These are phyloP conservation scores for Limnothrissa miodon DNA, from an alignment of 2,113 vertebrate genomes.

Conservation along the genomic window DNA sequence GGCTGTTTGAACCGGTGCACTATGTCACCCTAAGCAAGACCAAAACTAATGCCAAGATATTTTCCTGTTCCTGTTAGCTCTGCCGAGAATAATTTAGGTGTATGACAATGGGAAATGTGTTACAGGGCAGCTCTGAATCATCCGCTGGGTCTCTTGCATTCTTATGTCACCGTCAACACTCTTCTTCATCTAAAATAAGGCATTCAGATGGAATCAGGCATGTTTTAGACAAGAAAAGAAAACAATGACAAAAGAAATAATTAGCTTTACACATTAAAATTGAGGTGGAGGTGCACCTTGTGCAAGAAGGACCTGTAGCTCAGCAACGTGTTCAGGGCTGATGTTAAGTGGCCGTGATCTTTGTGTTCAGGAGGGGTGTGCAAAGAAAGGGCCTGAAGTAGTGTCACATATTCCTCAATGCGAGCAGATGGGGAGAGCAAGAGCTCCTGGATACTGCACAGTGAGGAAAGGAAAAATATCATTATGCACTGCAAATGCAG, in stretches of 20 bases:
- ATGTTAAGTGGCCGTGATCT: conserved; percentile 68
- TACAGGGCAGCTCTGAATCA: conserved; percentile 79
- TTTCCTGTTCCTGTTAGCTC: background rate
- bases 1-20: background rate
- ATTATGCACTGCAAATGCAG: no score
- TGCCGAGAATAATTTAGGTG: background rate
- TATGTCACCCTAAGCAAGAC: background rate
- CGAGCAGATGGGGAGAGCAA: conserved; percentile 76
- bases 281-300: conserved; percentile 62
- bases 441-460: conserved; percentile 79
- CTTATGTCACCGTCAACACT: conserved; percentile 59
- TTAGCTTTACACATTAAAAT: background rate
- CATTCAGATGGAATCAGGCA: background rate
- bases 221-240: background rate
- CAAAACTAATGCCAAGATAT: background rate
- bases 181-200: conserved; percentile 69
- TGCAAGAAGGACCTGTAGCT: conserved; percentile 69
- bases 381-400: conserved; percentile 74
- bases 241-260: background rate
- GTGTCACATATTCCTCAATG: conserved; percentile 75
- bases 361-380: conserved; percentile 72
- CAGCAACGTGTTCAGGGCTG: conserved; percentile 66
- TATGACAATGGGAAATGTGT: conserved; percentile 37
- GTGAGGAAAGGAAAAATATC: background rate
- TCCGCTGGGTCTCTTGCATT: conserved; percentile 70